A percentile compares a stretch with the other conserved stretches of the same genome.
Evolutionary conservation across 2,113 vertebrate species (phyloP).

Genomic region (Rhinoptilus africanus): DNA sequence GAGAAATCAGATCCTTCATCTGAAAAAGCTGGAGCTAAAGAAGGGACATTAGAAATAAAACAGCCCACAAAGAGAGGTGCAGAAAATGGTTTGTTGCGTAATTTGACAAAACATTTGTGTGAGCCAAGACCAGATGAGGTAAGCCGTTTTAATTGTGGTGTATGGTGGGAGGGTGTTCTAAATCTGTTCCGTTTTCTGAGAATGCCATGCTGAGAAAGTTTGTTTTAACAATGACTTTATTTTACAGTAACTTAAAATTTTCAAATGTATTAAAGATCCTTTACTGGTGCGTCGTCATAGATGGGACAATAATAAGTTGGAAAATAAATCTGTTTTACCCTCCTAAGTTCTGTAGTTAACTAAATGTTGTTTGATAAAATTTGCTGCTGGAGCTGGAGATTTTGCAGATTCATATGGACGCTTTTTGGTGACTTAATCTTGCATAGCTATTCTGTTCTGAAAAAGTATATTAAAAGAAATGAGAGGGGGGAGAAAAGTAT

Average conservation of each 20-base stretch:
- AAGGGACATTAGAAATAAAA: background rate
- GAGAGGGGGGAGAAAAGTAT: background rate
- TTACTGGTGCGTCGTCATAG: background rate
- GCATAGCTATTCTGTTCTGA: background rate
- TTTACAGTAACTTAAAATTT: background rate
- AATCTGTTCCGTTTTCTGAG: background rate
- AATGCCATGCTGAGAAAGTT: background rate
- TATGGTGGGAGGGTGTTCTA: background rate
- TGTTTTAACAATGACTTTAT: background rate
- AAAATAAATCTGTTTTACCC: background rate
- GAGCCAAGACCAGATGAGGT: slow-evolving; percentile 74
- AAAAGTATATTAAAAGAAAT: background rate
- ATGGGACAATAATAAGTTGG: background rate
- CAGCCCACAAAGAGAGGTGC: slow-evolving; percentile 32
- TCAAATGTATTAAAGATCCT: background rate
- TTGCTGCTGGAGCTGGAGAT: background rate
- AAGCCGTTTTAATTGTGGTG: slow-evolving; percentile 56
- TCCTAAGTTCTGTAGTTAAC: background rate
- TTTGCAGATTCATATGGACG: background rate
- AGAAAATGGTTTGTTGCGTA: slow-evolving; percentile 71
- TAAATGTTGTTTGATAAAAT: background rate
- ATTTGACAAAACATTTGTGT: slow-evolving; percentile 68
- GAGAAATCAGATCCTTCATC: slow-evolving; percentile 51
- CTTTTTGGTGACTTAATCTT: background rate
- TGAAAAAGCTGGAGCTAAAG: slow-evolving; percentile 51